These are phyloP conservation scores for Apamea epomidion DNA, from an alignment of 2,888 invertebrate species.

Conservation along the genomic window DNA sequence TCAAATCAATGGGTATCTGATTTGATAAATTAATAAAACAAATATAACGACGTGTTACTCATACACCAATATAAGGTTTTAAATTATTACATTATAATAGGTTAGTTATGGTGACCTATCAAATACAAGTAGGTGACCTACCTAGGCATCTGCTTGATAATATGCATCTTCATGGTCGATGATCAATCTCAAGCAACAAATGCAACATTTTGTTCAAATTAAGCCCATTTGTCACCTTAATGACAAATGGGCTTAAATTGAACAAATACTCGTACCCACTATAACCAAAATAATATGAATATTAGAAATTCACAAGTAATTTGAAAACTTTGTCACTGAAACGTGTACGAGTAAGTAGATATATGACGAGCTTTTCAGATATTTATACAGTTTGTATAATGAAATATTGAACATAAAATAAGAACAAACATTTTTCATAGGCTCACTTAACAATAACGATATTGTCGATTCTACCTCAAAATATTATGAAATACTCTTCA, in stretches of 20 bases:
- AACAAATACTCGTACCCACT: neutral
- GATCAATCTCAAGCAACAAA: neutral
- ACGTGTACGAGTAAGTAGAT: neutral
- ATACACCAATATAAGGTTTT: neutral
- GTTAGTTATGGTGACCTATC: neutral
- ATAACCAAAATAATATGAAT: neutral
- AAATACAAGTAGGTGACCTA: no score
- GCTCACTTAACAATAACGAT: slow-evolving; percentile 9
- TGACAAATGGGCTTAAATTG: no score
- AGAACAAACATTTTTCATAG: neutral
- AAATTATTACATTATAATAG: neutral
- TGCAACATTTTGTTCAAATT: neutral
- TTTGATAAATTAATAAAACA: neutral
- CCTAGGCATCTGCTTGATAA: neutral
- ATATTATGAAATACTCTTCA: slow-evolving; percentile 13
- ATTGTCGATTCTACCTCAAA: neutral
- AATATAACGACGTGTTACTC: neutral
- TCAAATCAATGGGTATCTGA: no score
- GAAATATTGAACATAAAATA: slow-evolving; percentile 8
- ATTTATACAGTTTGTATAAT: neutral
- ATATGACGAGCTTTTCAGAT: neutral
- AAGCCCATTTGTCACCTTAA: neutral
- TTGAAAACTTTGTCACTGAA: slow-evolving; percentile 1
- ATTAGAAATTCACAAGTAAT: slow-evolving; percentile 6
- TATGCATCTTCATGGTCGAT: neutral